These are phyloP conservation scores for Spheniscus mendiculus DNA, from an alignment of 2,113 vertebrate species.

Conservation along the genomic window DNA sequence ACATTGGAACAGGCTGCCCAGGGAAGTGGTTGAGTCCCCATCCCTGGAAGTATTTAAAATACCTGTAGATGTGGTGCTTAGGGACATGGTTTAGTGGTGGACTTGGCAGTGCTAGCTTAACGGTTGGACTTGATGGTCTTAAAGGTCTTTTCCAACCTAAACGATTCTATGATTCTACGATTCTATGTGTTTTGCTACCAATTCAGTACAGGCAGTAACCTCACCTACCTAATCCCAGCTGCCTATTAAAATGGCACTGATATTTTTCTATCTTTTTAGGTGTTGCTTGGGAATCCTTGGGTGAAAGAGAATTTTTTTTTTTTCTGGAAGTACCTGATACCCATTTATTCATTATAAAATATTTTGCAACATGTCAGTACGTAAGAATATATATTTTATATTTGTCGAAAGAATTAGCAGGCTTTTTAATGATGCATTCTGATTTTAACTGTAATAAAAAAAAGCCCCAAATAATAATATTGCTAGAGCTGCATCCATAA, in stretches of 20 bases:
- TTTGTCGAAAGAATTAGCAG: background rate
- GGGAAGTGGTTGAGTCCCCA: no score
- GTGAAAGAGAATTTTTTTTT: background rate
- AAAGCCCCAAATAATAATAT: background rate
- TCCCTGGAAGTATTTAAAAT: no score
- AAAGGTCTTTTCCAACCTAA: no score
- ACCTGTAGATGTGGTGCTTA: no score
- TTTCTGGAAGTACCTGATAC: background rate
- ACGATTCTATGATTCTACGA: no score
- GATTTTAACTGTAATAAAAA: background rate
- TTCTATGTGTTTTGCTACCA: background rate
- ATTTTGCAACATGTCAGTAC: background rate
- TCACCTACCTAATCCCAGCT: background rate
- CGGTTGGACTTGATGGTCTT: no score
- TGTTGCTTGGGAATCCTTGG: background rate
- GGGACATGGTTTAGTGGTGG: no score
- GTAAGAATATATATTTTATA: background rate
- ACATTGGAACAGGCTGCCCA: no score
- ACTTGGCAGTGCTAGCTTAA: no score
- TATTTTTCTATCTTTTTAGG: background rate
- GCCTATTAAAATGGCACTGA: background rate
- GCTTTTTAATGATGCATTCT: background rate
- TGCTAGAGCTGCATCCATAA: background rate
- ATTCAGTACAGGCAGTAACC: background rate
- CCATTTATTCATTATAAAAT: background rate